These are phyloP conservation scores for Meloidogyne hapla DNA, from an alignment of 1,140 invertebrate species.

Conservation along the genomic window DNA sequence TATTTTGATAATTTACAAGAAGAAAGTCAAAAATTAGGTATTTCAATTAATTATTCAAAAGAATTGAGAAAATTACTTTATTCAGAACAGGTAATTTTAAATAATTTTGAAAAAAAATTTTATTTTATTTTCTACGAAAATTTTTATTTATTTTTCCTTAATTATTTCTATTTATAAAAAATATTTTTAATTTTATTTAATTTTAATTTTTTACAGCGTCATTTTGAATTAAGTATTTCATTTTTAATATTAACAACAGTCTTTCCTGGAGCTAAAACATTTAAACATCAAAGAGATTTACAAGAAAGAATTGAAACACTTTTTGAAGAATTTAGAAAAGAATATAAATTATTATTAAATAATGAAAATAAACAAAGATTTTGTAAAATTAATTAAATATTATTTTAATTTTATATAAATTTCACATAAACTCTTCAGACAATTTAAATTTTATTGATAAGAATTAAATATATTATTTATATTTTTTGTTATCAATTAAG, in stretches of 20 bases:
- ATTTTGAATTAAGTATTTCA: constrained; percentile 25
- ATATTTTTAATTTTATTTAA: constrained; percentile 11
- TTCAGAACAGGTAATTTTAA: constrained; percentile 20
- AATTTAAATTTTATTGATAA: neutral
- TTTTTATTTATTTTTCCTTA: too few relatives aligned
- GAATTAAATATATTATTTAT: too few relatives aligned
- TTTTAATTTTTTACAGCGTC: constrained; percentile 4
- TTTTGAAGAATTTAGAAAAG: constrained; percentile 17
- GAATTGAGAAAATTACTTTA: constrained; percentile 15
- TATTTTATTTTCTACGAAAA: too few relatives aligned
- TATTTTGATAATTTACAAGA: constrained; percentile 18
- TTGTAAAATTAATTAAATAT: neutral
- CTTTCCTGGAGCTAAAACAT: constrained; percentile 5
- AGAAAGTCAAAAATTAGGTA: constrained; percentile 2
- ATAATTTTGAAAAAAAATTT: too few relatives aligned
- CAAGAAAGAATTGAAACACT: constrained; percentile 23
- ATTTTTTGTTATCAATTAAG: too few relatives aligned
- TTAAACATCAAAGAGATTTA: constrained; percentile 11
- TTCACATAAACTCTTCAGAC: too few relatives aligned
- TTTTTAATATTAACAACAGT: constrained; percentile 20
- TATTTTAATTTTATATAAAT: too few relatives aligned
- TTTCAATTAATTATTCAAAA: constrained; percentile 17
- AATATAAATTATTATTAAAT: constrained; percentile 17
- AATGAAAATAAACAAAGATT: neutral
- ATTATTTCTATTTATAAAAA: too few relatives aligned